A percentile compares a stretch with the other conserved stretches of the same genome.
Conservation (phyloP, 2,113 vertebrate genomes). For the Ellobius talpinus region DNA sequence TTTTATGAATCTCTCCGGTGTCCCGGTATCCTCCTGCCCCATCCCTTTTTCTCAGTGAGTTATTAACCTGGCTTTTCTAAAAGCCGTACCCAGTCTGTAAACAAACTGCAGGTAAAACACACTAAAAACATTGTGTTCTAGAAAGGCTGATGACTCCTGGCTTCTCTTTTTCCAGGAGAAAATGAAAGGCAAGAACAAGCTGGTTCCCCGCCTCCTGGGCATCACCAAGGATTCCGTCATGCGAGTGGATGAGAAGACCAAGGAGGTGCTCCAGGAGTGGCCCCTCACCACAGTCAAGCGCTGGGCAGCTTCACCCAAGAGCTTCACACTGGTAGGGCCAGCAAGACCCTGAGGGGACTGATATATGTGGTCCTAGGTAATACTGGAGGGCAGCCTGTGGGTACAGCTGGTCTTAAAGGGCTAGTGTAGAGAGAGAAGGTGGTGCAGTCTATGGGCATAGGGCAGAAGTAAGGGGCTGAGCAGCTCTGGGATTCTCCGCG, state of each 20-base stretch:
- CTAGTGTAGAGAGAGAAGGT: too few relatives aligned
- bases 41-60: not conserved
- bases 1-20: not conserved
- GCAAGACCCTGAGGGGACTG: accelerated
- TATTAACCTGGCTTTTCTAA: not conserved
- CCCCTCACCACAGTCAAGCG: conserved; percentile 98
- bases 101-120: not conserved
- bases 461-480: not conserved
- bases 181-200: conserved; percentile 99
- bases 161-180: conserved; percentile 91
- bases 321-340: conserved; percentile 96
- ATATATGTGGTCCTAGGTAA: accelerated
- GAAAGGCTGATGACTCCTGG: not conserved
- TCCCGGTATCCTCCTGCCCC: not conserved
- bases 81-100: not conserved
- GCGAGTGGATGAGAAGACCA: conserved; percentile 99
- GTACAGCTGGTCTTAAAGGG: not conserved
- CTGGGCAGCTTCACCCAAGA: conserved; percentile 99
- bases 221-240: conserved; percentile 99
- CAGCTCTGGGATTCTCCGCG: too few relatives aligned
- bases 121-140: not conserved
- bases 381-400: accelerated
- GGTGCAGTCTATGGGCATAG: not conserved
- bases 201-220: conserved; percentile 96
- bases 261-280: conserved; percentile 99